phyloP scores from a whole-genome alignment of 1,140 invertebrate species.

The Drosophila watanabei region DNA sequence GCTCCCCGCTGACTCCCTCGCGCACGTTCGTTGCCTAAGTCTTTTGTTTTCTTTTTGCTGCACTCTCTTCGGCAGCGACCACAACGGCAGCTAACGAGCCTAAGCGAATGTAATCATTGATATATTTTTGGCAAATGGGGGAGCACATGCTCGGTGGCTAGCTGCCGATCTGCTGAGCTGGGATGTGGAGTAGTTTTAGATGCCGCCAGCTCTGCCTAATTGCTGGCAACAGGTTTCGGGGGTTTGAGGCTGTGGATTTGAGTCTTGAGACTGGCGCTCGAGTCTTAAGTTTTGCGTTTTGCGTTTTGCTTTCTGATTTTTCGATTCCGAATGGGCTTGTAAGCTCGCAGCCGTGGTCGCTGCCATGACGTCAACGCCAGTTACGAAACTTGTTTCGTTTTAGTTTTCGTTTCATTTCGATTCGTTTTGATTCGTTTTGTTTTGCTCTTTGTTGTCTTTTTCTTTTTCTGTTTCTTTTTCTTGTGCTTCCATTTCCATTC shows the following conservation, averaged over 20 bases:
- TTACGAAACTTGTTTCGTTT: conserved; percentile 84
- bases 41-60: conserved; percentile 74
- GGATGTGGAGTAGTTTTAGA: conserved; percentile 70
- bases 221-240: conserved; percentile 75
- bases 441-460: conserved; percentile 47
- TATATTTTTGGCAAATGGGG: conserved; percentile 77
- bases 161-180: neutral
- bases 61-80: conserved; percentile 28
- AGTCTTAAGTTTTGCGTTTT: conserved; percentile 42
- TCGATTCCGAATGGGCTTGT: conserved; percentile 58
- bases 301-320: conserved; percentile 65
- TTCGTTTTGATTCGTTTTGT: conserved; percentile 43
- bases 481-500: conserved; percentile 46
- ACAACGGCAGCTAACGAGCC: conserved; percentile 49
- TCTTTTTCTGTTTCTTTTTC: conserved; percentile 9
- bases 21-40: conserved; percentile 77
- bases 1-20: neutral
- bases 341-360: conserved; percentile 28
- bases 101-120: conserved; percentile 77
- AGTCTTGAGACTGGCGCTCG: conserved; percentile 11
- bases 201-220: conserved; percentile 76
- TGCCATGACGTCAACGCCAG: conserved; percentile 82
- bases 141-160: conserved; percentile 22
- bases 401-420: conserved; percentile 56
- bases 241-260: conserved; percentile 43